Base-by-base conservation (phyloP, 1,140 invertebrate species). In the Harpegnathos saltator region DNA sequence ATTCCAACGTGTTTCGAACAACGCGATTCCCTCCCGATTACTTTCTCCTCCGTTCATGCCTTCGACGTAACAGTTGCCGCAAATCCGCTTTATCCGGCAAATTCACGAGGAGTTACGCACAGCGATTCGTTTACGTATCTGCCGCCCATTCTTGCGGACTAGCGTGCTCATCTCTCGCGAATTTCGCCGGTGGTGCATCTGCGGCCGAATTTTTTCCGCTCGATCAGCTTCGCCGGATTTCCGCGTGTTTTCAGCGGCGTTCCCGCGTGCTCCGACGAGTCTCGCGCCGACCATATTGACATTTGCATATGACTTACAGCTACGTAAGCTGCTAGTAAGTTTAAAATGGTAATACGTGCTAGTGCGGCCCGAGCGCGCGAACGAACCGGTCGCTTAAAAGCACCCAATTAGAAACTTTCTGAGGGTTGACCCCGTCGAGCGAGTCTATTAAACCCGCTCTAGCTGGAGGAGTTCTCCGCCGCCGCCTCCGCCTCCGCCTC, bases 391-490 rank as follows among this genome's bases (percentile, higher is more conserved):
- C 48, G 91, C 85, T 91, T 91, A 91, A 92, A 91, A 92, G 91
- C 91, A 86, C 63, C 84, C 89, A 92, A 91, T 92, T 92, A 92
- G 90, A 86, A 92, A 89, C 90, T 87, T 92, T 89, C 83, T 63
- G 87, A 89, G 62, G 61, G 52, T 44, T 88, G 69, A 82, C 82
- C 85, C 62, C 63, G 66, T 15, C 66, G 33, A 38, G 24, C 3
- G 50, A 87, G 85, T 88, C 82, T 77, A 78, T 88, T 88, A 88
- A 87, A 78, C 50, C 62, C 7, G 74, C 50, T 82, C 59, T 61
- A 38, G 68, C 29, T 56, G 54, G 56, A 82, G 54, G 72, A 88
- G 38, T 87, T 82, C 24, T 68, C 72, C 24, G 33, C 52, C 74
- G 58, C 33, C 33, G 29, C 12, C 9, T 1, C 7, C 33, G 33